Conservation (phyloP, 2,888 invertebrate species). For the Meliscaeva auricollis region DNA sequence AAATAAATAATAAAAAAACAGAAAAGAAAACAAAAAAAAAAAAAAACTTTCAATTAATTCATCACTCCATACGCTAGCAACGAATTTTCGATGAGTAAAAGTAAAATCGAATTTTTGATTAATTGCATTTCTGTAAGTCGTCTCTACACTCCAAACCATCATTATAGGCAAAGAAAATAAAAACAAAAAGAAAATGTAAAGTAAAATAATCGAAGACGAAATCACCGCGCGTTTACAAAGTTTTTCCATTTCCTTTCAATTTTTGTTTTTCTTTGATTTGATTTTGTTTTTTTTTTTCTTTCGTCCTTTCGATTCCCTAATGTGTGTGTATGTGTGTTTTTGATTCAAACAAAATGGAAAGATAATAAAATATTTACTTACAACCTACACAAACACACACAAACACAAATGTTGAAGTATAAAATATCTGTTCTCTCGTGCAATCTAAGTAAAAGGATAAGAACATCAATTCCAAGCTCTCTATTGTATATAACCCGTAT, state of each 20-base stretch:
- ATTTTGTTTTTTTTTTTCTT: conserved; percentile 20
- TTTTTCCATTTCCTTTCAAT: conserved; percentile 63
- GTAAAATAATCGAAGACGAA: conserved; percentile 54
- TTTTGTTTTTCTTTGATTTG: not conserved
- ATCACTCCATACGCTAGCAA: conserved; percentile 54
- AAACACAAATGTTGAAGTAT: not conserved
- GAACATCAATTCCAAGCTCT: conserved; percentile 72
- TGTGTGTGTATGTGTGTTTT: conserved; percentile 20
- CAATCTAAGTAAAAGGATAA: conserved; percentile 71
- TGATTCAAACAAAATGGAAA: conserved; percentile 26
- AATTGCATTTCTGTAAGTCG: conserved; percentile 62
- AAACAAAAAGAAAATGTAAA: conserved; percentile 22
- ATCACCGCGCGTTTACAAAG: conserved; percentile 62
- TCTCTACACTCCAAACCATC: conserved; percentile 12
- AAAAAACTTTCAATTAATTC: conserved; percentile 70
- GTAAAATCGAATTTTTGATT: conserved; percentile 72
- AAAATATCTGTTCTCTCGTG: conserved; percentile 9
- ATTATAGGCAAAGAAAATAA: conserved; percentile 36
- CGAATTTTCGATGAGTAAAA: conserved; percentile 34
- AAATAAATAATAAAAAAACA: too few species aligned
- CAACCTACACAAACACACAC: conserved; percentile 25
- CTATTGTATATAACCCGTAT: conserved; percentile 11
- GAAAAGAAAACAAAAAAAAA: not conserved
- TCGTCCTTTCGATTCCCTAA: conserved; percentile 15
- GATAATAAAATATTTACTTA: conserved; percentile 72